These are phyloP conservation scores for Hypanus sabinus DNA, from an alignment of 2,113 vertebrate species.

Conservation along the genomic window DNA sequence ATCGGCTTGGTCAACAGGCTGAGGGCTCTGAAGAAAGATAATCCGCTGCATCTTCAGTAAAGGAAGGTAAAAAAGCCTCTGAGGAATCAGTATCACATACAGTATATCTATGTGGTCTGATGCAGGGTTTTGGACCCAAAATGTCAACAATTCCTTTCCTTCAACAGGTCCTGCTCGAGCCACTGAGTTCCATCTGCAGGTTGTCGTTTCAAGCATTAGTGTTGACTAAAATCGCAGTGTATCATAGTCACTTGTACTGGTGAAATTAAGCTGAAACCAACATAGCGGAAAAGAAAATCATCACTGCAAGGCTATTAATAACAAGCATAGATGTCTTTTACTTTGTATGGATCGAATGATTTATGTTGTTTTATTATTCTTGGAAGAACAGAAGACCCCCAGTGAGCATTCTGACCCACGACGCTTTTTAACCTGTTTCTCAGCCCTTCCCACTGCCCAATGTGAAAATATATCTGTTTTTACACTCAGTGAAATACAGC, in stretches of 20 bases:
- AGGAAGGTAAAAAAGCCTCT: background rate
- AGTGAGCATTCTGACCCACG: background rate
- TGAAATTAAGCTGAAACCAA: background rate
- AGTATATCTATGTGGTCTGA: too few species aligned
- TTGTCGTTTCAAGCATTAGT: background rate
- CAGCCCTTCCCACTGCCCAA: background rate
- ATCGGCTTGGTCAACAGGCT: background rate
- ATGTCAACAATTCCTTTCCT: too few species aligned
- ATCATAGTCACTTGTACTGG: background rate
- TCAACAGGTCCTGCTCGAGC: too few species aligned
- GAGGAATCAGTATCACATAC: background rate
- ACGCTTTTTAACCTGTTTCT: background rate
- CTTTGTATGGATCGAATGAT: background rate
- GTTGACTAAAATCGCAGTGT: background rate
- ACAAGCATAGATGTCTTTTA: background rate
- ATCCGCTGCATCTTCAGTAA: background rate
- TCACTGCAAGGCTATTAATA: background rate
- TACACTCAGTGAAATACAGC: background rate
- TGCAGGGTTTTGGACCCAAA: too few species aligned
- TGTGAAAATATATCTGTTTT: background rate
- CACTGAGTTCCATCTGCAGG: too few species aligned
- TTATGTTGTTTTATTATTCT: background rate
- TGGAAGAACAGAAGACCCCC: background rate
- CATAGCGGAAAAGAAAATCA: background rate
- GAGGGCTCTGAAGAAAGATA: background rate